Base-by-base conservation (phyloP, 2,888 invertebrate genomes). In the Synergus japonicus region DNA sequence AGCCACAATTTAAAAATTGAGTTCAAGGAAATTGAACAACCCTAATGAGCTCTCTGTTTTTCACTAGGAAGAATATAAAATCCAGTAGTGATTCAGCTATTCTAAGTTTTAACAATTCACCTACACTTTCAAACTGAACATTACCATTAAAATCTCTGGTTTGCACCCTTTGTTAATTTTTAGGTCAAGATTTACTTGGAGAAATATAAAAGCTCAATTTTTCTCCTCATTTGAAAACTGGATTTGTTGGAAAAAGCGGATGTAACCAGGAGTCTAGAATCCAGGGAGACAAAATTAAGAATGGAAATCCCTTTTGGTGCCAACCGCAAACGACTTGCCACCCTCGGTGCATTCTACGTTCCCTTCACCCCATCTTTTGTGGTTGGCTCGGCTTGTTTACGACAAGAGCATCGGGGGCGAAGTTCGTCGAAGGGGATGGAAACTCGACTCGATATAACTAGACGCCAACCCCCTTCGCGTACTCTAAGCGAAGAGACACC, bases 251-350 rank as follows among this genome's bases (percentile, higher is more conserved):
- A 44, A 29, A 7, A 5, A 18, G 43, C 2, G 22, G 46, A 69
- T 69, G 73, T 49, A 49, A 10, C 37, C 49, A n/a, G 49, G 29
- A 73, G n/a, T 49, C 37, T 73, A 22, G 12, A 73, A 37, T 73
- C 54, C 37, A 49, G 7, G 10, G 49, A 73, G 73, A 73, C 15
- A 73, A 73, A 54, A 73, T 73, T 73, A 54, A 73, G 73, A 73
- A 73, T 49, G 73, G 54, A 73, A 73, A 73, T 73, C 54, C 73
- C 54, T 73, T 73, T 73, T 54, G 54, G 54, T 73, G 73, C 54
- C 73, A 73, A 49, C 54, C 79, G 83, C 82, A 84, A 80, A 83
- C 79, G 84, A 84, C 81, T 83, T 83, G 81, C 83, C 82, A 81
- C 80, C 79, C 80, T 77, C 43, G 76, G 80, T 81, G 81, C 81